These are phyloP conservation scores for Pharmacophagus antenor DNA, from an alignment of 2,888 invertebrate species.

Conservation along the genomic window DNA sequence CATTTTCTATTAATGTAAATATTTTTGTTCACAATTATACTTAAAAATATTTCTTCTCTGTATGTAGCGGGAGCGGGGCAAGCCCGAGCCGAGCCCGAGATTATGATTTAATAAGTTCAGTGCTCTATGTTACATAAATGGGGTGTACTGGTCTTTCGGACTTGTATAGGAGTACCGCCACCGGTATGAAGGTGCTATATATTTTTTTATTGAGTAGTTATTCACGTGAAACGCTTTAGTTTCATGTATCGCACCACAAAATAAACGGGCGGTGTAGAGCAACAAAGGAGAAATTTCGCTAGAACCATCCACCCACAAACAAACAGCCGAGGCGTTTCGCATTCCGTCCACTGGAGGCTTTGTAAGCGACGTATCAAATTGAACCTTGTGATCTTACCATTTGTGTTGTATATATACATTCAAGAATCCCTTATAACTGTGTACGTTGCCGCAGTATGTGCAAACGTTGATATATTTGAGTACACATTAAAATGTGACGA, in stretches of 20 bases:
- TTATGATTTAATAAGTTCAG: too few species aligned
- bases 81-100: too few species aligned
- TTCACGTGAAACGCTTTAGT: constrained; percentile 6
- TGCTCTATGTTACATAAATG: too few species aligned
- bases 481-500: constrained; percentile 16
- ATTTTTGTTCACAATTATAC: too few species aligned
- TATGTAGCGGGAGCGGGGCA: too few species aligned
- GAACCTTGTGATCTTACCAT: constrained; percentile 49
- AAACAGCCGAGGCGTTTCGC: constrained; percentile 66
- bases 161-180: too few species aligned
- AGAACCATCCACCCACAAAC: constrained; percentile 73
- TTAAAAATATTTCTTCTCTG: too few species aligned
- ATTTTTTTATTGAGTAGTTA: neutral
- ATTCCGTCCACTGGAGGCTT: constrained; percentile 69
- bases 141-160: too few species aligned
- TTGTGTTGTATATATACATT: constrained; percentile 35
- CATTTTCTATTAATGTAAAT: too few species aligned
- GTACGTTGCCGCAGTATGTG: constrained; percentile 24
- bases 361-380: constrained; percentile 47
- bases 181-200: too few species aligned
- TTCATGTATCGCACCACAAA: constrained; percentile 32
- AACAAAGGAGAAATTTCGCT: constrained; percentile 75
- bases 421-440: constrained; percentile 23
- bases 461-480: constrained; percentile 19
- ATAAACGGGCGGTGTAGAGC: constrained; percentile 55